Evolutionary conservation across 2,113 vertebrate species (phyloP).

Genomic region (Lepisosteus osseus): DNA sequence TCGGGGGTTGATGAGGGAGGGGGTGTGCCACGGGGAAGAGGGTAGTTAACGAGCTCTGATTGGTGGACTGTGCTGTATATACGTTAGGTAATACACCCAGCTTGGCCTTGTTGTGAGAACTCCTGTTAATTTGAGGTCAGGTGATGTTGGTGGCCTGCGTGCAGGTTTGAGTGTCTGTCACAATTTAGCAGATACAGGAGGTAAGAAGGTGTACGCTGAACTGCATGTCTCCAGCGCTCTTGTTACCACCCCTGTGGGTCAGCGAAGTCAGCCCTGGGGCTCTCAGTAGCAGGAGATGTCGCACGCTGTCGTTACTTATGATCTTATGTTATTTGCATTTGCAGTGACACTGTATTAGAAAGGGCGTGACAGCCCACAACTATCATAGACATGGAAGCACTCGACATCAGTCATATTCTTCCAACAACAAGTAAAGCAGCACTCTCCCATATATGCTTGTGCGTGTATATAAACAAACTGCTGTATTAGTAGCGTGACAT

Average conservation of each 20-base stretch:
- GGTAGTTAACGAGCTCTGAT: background rate
- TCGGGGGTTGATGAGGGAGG: background rate
- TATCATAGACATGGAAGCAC: too few species aligned
- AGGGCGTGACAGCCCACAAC: too few species aligned
- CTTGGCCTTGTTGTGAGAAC: constrained; percentile 27
- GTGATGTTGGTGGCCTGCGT: constrained; percentile 33
- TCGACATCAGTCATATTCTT: too few species aligned
- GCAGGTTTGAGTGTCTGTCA: constrained; percentile 32
- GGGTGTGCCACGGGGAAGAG: background rate
- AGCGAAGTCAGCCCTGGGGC: background rate
- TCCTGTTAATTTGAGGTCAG: constrained; percentile 28
- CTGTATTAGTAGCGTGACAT: too few species aligned
- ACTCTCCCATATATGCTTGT: too few species aligned
- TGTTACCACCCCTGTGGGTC: background rate
- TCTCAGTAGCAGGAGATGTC: background rate
- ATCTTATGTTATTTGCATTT: background rate
- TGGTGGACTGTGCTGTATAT: constrained; percentile 27
- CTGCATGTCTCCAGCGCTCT: background rate
- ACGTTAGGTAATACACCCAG: constrained; percentile 30
- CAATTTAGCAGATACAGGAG: constrained; percentile 1
- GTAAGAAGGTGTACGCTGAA: constrained; percentile 12
- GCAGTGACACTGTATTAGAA: too few species aligned
- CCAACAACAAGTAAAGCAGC: too few species aligned
- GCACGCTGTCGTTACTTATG: constrained; percentile 7
- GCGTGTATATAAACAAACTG: too few species aligned